phyloP scores from a whole-genome alignment of 1,140 invertebrate genomes.

The Listronotus bonariensis region DNA sequence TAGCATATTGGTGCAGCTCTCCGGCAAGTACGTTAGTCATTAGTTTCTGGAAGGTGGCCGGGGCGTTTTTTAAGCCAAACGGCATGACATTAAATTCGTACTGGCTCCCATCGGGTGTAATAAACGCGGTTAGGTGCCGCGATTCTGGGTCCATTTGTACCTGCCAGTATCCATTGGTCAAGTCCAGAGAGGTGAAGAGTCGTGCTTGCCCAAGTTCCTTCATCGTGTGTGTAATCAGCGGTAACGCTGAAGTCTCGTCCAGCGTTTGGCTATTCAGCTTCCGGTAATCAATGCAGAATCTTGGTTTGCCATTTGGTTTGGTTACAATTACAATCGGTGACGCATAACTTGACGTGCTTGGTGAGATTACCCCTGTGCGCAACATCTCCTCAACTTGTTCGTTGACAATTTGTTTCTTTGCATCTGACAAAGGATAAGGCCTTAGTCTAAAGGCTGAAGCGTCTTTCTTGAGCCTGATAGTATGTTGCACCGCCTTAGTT shows the following conservation, averaged over 20 bases:
- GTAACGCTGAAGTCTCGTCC: constrained; percentile 47
- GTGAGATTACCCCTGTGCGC: no score
- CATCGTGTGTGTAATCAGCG: constrained; percentile 26
- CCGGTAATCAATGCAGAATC: constrained; percentile 47
- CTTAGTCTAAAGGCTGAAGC: no score
- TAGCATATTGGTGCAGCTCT: constrained; percentile 17
- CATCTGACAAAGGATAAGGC: no score
- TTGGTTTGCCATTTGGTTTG: neutral
- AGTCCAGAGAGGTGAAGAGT: constrained; percentile 40
- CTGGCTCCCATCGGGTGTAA: constrained; percentile 39
- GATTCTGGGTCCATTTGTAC: constrained; percentile 29
- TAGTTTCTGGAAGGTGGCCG: constrained; percentile 37
- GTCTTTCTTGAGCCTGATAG: no score
- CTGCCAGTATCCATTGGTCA: constrained; percentile 46
- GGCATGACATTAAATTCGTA: constrained; percentile 45
- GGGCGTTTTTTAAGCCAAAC: constrained; percentile 42
- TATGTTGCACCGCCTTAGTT: no score
- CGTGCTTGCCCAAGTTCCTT: constrained; percentile 21
- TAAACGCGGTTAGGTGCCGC: constrained; percentile 36
- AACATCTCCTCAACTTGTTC: no score
- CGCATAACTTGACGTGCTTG: neutral
- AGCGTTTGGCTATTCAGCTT: constrained; percentile 55
- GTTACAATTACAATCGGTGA: neutral
- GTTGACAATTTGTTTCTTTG: no score
- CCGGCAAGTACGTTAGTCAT: constrained; percentile 34